Percentiles rank a stretch among this genome's conserved stretches.
Evolutionary conservation across 2,797 vertebrate species (phyloP).

Genomic region (Sciaenops ocellatus): DNA sequence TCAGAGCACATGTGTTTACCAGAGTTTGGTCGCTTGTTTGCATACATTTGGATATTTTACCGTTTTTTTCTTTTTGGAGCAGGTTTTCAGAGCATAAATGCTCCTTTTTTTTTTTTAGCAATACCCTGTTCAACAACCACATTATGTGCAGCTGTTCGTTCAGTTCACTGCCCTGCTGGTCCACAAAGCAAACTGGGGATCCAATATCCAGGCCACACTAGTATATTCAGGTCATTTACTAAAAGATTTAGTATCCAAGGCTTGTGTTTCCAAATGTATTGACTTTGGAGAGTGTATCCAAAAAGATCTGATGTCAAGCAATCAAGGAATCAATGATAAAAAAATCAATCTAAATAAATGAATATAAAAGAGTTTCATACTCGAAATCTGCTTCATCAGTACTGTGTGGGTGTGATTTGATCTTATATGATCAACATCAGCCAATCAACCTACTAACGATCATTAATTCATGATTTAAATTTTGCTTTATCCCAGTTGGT

Average conservation of each 20-base stretch:
- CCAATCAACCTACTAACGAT: too few relatives aligned
- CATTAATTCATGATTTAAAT: neutral
- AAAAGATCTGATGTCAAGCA: neutral
- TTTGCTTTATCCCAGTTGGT: neutral
- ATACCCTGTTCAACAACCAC: too few relatives aligned
- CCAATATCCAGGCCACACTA: neutral
- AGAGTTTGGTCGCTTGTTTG: neutral
- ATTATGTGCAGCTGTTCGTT: neutral
- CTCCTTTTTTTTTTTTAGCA: neutral
- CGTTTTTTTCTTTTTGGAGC: too few relatives aligned
- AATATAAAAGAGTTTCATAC: too few relatives aligned
- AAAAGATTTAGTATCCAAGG: neutral
- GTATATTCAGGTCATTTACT: neutral
- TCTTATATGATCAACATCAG: too few relatives aligned
- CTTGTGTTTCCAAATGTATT: neutral
- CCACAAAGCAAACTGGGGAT: neutral
- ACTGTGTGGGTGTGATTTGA: too few relatives aligned
- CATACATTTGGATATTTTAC: neutral
- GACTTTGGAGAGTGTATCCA: neutral
- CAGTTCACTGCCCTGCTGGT: neutral
- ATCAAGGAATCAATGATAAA: too few relatives aligned
- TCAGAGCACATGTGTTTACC: neutral
- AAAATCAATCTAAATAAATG: too few relatives aligned
- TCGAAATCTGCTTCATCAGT: too few relatives aligned
- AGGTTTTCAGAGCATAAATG: neutral